phyloP scores from a whole-genome alignment of 2,797 vertebrate genomes.

The Taeniopygia guttata region DNA sequence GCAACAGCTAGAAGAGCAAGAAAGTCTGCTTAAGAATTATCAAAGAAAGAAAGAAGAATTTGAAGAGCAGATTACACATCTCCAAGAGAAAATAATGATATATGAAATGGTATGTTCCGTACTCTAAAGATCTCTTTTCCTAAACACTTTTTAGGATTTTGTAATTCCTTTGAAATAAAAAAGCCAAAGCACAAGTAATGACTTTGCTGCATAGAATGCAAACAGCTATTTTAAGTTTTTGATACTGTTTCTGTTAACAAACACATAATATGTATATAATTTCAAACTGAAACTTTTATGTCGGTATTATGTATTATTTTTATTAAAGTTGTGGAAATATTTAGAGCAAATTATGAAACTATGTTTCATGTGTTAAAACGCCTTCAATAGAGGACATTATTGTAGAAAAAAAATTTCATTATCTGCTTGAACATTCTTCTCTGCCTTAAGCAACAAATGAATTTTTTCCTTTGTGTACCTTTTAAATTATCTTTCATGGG shows the following conservation, averaged over 20 bases:
- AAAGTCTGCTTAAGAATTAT: constrained; percentile 73
- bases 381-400: not conserved
- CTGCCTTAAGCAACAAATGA: not conserved
- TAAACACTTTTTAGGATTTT: not conserved
- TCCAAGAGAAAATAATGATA: constrained; percentile 79
- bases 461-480: not conserved
- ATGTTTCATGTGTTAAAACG: not conserved
- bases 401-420: not conserved
- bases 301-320: not conserved
- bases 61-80: constrained; percentile 72
- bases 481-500: not conserved
- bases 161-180: not conserved
- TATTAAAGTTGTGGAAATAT: not conserved
- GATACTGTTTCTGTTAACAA: not conserved
- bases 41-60: constrained; percentile 80
- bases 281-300: not conserved
- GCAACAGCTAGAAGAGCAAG: constrained; percentile 86
- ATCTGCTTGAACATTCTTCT: not conserved
- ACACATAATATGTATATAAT: not conserved
- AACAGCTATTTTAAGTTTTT: not conserved
- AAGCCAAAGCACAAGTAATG: not conserved
- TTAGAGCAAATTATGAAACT: not conserved
- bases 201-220: not conserved
- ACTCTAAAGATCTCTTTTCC: not conserved
- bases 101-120: constrained; percentile 79